Evolutionary conservation across 2,888 invertebrate species (phyloP), one percentile per base, ranked within the genome.

Genomic region (Meta bourneti): DNA sequence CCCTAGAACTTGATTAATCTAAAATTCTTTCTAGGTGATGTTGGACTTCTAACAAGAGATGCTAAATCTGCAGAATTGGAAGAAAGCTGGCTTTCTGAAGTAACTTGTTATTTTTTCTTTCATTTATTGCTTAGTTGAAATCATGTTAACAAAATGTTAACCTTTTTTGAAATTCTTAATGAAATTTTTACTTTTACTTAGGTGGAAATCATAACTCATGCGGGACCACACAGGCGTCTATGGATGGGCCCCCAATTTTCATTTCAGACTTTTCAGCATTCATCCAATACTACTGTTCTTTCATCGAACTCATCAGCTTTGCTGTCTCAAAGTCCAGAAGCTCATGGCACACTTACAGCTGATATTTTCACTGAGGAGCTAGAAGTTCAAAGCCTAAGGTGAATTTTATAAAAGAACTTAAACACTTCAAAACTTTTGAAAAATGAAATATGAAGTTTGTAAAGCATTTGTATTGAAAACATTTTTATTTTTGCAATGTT

Each of bases 181-280:
- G 16, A 20, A 9, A 48, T n/a, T 16, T 69, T 70, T 11, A 19
- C 20, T 48, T n/a, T 61, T 16, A 71, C 48, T 34, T 94, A 99
- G 96, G 99, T 99, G 87, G 99, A 99, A 96, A 99, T 99, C 93
- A 97, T 98, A 94, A 99, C 99, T 6, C 99, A 99, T 95, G 97
- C 98, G 6, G 99, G 99, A 20, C 99, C 99, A 9, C 98, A 98
- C 95, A 96, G 96, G 34, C 96, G 98, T 48, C 96, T 99, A 49
- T 99, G 99, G 99, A 99, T 99, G 98, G 99, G 99, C 11, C 99
- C 99, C n/a, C 99, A 99, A 95, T 99, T 99, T 95, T 97, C 98
- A 52, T 99, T 99, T 95, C 99, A 98, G 95, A 98, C 98, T 11
- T 98, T 98, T 95, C 95, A 95, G 93, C 94, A 94, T 85, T 93